phyloP scores from a whole-genome alignment of 2,888 invertebrate species.

The Thera obeliscata region DNA sequence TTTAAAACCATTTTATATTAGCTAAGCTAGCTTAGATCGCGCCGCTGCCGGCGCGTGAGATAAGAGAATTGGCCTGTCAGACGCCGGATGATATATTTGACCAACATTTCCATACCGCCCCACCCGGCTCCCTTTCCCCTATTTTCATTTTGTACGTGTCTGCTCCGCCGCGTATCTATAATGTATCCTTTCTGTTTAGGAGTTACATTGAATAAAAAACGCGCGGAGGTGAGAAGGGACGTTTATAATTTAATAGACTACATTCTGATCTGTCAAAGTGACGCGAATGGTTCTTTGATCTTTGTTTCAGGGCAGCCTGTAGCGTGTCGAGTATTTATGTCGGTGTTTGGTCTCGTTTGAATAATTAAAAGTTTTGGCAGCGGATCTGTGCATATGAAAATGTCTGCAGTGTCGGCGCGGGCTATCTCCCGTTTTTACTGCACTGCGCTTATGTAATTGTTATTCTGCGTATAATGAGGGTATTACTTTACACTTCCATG shows the following conservation, averaged over 20 bases:
- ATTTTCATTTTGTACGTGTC: slow-evolving; percentile 85
- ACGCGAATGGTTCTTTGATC: slow-evolving; percentile 56
- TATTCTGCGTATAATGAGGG: slow-evolving; percentile 54
- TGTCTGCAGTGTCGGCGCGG: slow-evolving; percentile 50
- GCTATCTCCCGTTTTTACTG: slow-evolving; percentile 58
- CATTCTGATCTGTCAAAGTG: slow-evolving; percentile 67
- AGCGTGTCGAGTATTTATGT: slow-evolving; percentile 42
- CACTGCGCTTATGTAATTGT: slow-evolving; percentile 61
- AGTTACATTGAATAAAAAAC: slow-evolving; percentile 77
- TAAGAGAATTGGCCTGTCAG: slow-evolving; percentile 96
- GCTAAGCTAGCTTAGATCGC: slow-evolving; percentile 84
- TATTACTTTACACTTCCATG: slow-evolving; percentile 55
- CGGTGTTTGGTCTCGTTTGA: slow-evolving; percentile 54
- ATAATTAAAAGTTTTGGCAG: slow-evolving; percentile 70
- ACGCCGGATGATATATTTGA: slow-evolving; percentile 95
- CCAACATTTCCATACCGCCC: slow-evolving; percentile 92
- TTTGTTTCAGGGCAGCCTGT: slow-evolving; percentile 17
- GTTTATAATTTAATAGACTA: slow-evolving; percentile 73
- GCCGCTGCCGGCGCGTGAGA: slow-evolving; percentile 86
- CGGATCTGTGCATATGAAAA: slow-evolving; percentile 49
- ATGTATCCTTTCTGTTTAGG: slow-evolving; percentile 80
- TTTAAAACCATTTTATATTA: slow-evolving; percentile 85
- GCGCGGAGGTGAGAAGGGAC: slow-evolving; percentile 70
- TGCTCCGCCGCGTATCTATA: slow-evolving; percentile 79
- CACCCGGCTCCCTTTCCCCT: slow-evolving; percentile 70